phyloP scores from a whole-genome alignment of 2,888 invertebrate genomes.

The Acleris cristana region DNA sequence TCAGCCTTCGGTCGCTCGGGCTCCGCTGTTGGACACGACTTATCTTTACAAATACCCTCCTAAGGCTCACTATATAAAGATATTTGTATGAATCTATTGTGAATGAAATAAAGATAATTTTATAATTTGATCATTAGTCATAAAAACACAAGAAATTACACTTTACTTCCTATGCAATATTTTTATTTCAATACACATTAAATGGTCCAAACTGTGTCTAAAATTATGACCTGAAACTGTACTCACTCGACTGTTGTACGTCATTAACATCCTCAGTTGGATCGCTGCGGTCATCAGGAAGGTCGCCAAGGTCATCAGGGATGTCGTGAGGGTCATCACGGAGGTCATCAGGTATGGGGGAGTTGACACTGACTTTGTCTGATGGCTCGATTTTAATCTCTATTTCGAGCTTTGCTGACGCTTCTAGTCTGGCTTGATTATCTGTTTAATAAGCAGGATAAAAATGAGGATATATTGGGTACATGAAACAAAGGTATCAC shows the following conservation, averaged over 20 bases:
- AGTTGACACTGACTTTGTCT: constrained; percentile 38
- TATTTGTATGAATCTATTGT: no score
- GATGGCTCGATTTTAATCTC: constrained; percentile 55
- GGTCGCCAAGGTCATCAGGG: constrained; percentile 7
- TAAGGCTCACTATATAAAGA: no score
- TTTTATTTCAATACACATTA: no score
- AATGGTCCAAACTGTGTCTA: no score
- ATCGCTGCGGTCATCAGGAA: neutral
- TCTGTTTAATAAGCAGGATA: constrained; percentile 11
- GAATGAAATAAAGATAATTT: no score
- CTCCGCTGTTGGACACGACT: no score
- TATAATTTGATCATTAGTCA: no score
- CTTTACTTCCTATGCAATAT: no score
- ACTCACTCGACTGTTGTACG: neutral
- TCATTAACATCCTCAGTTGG: neutral
- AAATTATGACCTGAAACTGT: neutral
- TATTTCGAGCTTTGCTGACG: constrained; percentile 47
- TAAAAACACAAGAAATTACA: no score
- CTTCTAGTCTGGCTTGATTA: constrained; percentile 40
- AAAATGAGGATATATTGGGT: no score
- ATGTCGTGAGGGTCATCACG: constrained; percentile 30
- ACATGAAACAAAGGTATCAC: no score
- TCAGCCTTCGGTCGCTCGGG: constrained; percentile 9
- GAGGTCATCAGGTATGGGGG: constrained; percentile 45
- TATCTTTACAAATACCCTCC: no score